Evolutionary conservation across 1,140 invertebrate species (phyloP).

Genomic region (Anagrus nilaparvatae): DNA sequence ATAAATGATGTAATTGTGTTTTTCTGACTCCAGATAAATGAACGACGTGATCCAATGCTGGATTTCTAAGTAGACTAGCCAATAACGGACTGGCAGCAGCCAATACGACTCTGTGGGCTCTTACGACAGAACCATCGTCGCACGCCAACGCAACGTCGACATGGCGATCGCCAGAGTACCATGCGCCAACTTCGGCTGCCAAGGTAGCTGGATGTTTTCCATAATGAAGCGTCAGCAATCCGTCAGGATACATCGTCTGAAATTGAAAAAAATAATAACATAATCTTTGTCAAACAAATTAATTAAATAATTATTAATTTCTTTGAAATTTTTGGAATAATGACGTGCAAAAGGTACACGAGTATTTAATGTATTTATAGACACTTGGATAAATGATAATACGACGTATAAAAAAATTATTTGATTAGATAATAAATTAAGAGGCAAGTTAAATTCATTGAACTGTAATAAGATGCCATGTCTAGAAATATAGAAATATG

Average conservation of each 20-base stretch:
- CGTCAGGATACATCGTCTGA: constrained; percentile 45
- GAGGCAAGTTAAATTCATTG: no score
- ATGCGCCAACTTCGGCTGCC: constrained; percentile 73
- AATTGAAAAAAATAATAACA: constrained; percentile 19
- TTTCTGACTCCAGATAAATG: constrained; percentile 71
- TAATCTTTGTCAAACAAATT: no score
- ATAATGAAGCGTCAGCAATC: constrained; percentile 76
- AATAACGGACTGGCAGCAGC: constrained; percentile 75
- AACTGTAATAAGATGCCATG: no score
- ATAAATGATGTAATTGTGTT: constrained; percentile 62
- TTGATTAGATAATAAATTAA: no score
- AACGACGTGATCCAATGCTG: constrained; percentile 56
- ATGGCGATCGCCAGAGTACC: constrained; percentile 70
- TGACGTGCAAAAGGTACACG: constrained; percentile 35
- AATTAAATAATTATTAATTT: no score
- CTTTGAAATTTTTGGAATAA: no score
- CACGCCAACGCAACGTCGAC: constrained; percentile 73
- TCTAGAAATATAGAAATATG: no score
- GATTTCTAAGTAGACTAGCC: constrained; percentile 62
- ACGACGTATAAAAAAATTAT: no score
- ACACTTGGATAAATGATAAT: background rate
- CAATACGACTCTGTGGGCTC: constrained; percentile 69
- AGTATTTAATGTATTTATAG: no score
- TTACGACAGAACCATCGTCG: constrained; percentile 62
- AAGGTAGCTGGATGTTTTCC: constrained; percentile 82